Evolutionary conservation across 2,797 vertebrate genomes (phyloP), one percentile per base, ranked within the genome.

Genomic region (Podarcis lilfordi): DNA sequence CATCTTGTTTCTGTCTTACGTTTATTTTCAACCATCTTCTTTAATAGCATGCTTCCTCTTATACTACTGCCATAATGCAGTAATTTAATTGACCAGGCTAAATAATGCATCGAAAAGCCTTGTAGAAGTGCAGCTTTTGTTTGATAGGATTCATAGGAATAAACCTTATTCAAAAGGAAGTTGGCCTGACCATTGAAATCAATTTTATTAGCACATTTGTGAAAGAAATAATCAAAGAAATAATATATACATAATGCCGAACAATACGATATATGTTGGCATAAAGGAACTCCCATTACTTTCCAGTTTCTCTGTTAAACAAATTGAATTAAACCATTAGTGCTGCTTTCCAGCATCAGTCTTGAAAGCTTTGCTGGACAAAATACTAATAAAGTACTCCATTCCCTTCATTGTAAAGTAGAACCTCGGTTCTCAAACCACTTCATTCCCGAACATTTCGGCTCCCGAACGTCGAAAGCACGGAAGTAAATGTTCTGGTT

Each of bases 11-110:
- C 64, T 77, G 21, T 86, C 59, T 75, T 81, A 15, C 9, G 1
- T 83, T n/a, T 15, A 11, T 50, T 72, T 64, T 83, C 40, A 80
- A 27, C 40, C 1, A 27, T 66, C 9, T 77, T 74, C 17, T 37
- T 80, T 80, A 29, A 72, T 27, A 93, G 80, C 59, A 86, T 91
- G 77, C 87, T 64, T 91, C 84, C 69, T 86, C 80, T 78, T 29
- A 43, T 45, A 21, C 84, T 86, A 91, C 72, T 92, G 0, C 32
- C 76, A 27, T 55, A 88, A 88, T 92, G 85, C 3, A 37, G 6
- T 15, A 1, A 1, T 32, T 1, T 86, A 1, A 86, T 27, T 72
- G 55, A 81, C 45, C 61, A 29, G 74, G 90, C 27, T 45, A 55
- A 80, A 35, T 78, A 79, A 15, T 15, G 4, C 61, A 90, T 85